A percentile compares a stretch with the other conserved stretches of the same genome.
Conservation (phyloP, 1,140 invertebrate genomes). For the Cherax destructor region DNA sequence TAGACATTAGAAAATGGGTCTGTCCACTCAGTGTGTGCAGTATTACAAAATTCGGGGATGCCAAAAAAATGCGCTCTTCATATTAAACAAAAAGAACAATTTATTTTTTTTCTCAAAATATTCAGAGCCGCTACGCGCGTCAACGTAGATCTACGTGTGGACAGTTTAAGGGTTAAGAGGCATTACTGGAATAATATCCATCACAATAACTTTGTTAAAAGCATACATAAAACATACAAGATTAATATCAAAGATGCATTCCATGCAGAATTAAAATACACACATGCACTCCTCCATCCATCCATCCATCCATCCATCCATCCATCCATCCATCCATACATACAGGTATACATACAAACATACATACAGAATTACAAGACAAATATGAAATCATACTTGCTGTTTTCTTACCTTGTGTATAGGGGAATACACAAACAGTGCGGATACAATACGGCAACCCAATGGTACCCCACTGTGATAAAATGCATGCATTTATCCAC, state of each 20-base stretch:
- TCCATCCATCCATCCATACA: too few relatives aligned
- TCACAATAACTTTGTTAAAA: background rate
- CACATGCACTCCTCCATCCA: too few relatives aligned
- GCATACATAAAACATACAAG: background rate
- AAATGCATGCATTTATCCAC: conserved; percentile 12
- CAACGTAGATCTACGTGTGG: too few relatives aligned
- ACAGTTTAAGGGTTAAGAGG: too few relatives aligned
- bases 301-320: too few relatives aligned
- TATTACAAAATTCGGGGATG: too few relatives aligned
- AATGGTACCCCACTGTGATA: background rate
- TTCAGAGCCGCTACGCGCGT: too few relatives aligned
- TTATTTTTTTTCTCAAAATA: too few relatives aligned
- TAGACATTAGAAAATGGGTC: too few relatives aligned
- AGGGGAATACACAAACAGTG: background rate
- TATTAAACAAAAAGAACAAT: too few relatives aligned
- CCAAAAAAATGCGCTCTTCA: too few relatives aligned
- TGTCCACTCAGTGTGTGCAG: too few relatives aligned
- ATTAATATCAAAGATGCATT: background rate
- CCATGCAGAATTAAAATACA: background rate
- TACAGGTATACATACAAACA: background rate
- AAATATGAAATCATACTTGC: background rate
- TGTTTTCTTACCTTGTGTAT: background rate
- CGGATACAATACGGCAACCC: background rate
- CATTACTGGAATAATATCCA: background rate
- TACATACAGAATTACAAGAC: background rate